A percentile compares a stretch with the other conserved stretches of the same genome.
Conservation (phyloP, 2,888 invertebrate genomes). For the Lagria hirta region DNA sequence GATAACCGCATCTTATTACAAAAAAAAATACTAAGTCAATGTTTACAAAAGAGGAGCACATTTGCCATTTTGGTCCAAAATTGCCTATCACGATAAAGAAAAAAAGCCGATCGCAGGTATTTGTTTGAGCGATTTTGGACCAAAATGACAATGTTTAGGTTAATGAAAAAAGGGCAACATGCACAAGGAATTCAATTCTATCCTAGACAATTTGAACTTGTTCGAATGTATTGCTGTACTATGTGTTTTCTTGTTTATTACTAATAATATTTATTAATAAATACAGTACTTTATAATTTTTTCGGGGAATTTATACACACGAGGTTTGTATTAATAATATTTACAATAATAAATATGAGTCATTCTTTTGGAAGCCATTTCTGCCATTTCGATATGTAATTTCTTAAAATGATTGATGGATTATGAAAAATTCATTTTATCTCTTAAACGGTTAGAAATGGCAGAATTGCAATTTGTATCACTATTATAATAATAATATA, state of each 20-base stretch:
- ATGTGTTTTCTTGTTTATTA: conserved; percentile 33
- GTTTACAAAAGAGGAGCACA: too few relatives aligned
- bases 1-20: too few relatives aligned
- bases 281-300: conserved; percentile 41
- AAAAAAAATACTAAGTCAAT: too few relatives aligned
- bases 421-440: conserved; percentile 4
- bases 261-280: conserved; percentile 39
- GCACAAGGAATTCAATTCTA: conserved; percentile 32
- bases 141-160: too few relatives aligned
- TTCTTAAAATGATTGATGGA: too few relatives aligned
- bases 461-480: not conserved
- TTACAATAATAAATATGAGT: conserved; percentile 32
- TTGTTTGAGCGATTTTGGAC: too few relatives aligned
- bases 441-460: not conserved
- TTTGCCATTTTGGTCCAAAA: too few relatives aligned
- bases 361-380: not conserved
- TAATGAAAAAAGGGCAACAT: conserved; percentile 30
- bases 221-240: conserved; percentile 48
- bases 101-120: too few relatives aligned
- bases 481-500: conserved; percentile 26
- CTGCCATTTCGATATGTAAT: conserved; percentile 11
- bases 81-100: too few relatives aligned
- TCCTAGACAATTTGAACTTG: conserved; percentile 48
- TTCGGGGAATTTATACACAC: conserved; percentile 36
- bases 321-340: conserved; percentile 31